These are phyloP conservation scores for Himalopsyche tibetana DNA, from an alignment of 2,888 invertebrate species.

Conservation along the genomic window DNA sequence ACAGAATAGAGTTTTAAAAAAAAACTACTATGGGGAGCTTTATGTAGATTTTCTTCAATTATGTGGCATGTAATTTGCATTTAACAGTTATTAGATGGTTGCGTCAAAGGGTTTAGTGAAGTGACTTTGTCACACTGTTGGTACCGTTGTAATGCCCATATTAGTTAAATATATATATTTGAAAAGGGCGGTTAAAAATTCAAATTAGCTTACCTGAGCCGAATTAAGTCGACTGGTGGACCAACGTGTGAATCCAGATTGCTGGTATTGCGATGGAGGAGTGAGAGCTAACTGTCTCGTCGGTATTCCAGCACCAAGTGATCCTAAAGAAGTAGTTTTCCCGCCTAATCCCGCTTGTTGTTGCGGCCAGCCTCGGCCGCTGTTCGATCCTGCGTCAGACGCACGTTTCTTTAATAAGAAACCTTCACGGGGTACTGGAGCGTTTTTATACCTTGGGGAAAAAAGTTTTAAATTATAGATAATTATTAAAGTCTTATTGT, in stretches of 20 bases:
- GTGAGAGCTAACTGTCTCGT: slow-evolving; percentile 67
- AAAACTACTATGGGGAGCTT: too few relatives aligned
- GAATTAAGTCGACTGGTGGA: slow-evolving; percentile 86
- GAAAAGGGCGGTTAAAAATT: too few relatives aligned
- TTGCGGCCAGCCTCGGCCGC: slow-evolving; percentile 75
- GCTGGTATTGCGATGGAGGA: slow-evolving; percentile 59
- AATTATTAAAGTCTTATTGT: too few relatives aligned
- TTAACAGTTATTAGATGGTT: neutral
- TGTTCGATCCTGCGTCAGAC: slow-evolving; percentile 79
- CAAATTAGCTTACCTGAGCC: slow-evolving; percentile 73
- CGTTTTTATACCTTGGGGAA: slow-evolving; percentile 78
- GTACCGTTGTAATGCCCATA: too few relatives aligned
- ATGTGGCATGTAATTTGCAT: neutral
- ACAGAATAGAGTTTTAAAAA: too few relatives aligned
- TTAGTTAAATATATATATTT: too few relatives aligned
- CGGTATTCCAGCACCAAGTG: slow-evolving; percentile 79
- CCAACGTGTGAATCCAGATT: slow-evolving; percentile 79
- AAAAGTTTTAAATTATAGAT: neutral
- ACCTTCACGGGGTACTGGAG: slow-evolving; percentile 85
- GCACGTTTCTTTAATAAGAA: slow-evolving; percentile 88
- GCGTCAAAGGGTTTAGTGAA: too few relatives aligned
- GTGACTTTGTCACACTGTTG: too few relatives aligned
- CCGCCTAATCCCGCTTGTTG: slow-evolving; percentile 82
- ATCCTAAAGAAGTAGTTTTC: slow-evolving; percentile 91
- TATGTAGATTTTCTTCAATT: too few relatives aligned